Percentiles rank a stretch among this genome's conserved stretches.
Evolutionary conservation across 2,888 invertebrate genomes (phyloP).

Genomic region (Sylvicola cinctus): DNA sequence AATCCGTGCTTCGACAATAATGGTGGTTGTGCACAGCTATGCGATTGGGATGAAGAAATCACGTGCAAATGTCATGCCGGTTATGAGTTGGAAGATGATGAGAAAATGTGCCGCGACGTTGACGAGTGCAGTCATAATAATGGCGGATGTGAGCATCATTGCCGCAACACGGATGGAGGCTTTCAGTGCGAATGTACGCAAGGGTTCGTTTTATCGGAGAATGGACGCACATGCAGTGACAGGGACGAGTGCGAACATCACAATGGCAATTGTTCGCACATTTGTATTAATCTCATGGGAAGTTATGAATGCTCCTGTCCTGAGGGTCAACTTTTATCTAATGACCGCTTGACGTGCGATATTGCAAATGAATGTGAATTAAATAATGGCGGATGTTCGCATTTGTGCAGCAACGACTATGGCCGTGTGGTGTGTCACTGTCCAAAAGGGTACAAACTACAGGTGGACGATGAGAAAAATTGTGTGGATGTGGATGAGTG

Average conservation of each 20-base stretch:
- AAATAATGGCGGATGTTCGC: constrained; percentile 24
- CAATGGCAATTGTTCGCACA: constrained; percentile 27
- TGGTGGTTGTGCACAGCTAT: constrained; percentile 41
- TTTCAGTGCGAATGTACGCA: constrained; percentile 26
- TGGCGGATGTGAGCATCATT: constrained; percentile 15
- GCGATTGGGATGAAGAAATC: constrained; percentile 22
- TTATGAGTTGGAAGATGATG: constrained; percentile 15
- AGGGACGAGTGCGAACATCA: constrained; percentile 26
- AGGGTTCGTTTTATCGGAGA: constrained; percentile 20
- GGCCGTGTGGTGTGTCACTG: constrained; percentile 33
- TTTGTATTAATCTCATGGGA: constrained; percentile 22
- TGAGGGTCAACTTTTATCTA: constrained; percentile 12
- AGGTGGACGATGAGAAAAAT: constrained; percentile 22
- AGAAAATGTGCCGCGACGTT: constrained; percentile 17
- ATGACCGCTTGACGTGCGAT: constrained; percentile 16
- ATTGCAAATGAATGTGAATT: constrained; percentile 30
- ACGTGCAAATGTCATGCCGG: constrained; percentile 30
- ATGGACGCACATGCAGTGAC: constrained; percentile 26
- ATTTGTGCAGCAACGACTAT: constrained; percentile 25
- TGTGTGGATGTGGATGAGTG: constrained; percentile 32
- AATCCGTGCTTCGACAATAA: constrained; percentile 33
- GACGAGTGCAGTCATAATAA: constrained; percentile 30
- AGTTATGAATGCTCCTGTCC: constrained; percentile 18
- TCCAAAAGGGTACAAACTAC: constrained; percentile 30
- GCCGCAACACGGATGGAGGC: constrained; percentile 22